Conservation (phyloP, 2,888 invertebrate species). For the Nymphalis polychloros region DNA sequence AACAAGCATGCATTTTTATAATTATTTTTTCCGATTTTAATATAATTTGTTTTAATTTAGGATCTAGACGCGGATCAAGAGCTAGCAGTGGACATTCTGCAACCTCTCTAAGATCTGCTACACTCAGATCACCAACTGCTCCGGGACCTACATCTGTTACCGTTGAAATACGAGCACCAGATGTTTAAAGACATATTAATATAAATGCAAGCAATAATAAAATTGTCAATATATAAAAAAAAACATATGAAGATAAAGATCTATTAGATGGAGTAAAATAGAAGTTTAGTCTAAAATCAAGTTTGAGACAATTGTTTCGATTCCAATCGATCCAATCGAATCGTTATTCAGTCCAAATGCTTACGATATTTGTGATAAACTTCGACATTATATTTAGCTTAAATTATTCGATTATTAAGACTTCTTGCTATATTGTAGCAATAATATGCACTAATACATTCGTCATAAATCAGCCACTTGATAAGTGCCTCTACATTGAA, state of each 20-base stretch:
- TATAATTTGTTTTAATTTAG: constrained; percentile 49
- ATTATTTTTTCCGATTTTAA: background rate
- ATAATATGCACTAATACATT: constrained; percentile 59
- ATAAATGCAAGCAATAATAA: constrained; percentile 15
- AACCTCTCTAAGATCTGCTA: constrained; percentile 86
- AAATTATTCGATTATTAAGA: constrained; percentile 52
- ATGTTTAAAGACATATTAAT: constrained; percentile 36
- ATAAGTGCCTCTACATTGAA: constrained; percentile 71
- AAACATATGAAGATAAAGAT: constrained; percentile 16
- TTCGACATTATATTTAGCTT: constrained; percentile 68
- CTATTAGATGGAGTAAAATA: constrained; percentile 13
- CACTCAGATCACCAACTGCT: constrained; percentile 67
- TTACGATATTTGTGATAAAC: constrained; percentile 77
- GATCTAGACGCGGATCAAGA: constrained; percentile 86
- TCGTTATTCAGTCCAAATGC: constrained; percentile 68
- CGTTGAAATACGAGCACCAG: constrained; percentile 87
- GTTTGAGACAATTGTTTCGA: constrained; percentile 5
- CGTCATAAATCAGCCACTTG: constrained; percentile 62
- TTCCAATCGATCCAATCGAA: constrained; percentile 14
- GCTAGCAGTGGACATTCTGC: constrained; percentile 90
- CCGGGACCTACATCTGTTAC: constrained; percentile 83
- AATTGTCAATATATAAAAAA: constrained; percentile 7
- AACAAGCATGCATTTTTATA: constrained; percentile 25
- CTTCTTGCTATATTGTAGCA: constrained; percentile 58
- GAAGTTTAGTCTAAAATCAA: constrained; percentile 4